A percentile compares a stretch with the other conserved stretches of the same genome.
These are phyloP conservation scores for Gorsachius magnificus DNA, from an alignment of 2,797 vertebrate genomes.

Conservation along the genomic window DNA sequence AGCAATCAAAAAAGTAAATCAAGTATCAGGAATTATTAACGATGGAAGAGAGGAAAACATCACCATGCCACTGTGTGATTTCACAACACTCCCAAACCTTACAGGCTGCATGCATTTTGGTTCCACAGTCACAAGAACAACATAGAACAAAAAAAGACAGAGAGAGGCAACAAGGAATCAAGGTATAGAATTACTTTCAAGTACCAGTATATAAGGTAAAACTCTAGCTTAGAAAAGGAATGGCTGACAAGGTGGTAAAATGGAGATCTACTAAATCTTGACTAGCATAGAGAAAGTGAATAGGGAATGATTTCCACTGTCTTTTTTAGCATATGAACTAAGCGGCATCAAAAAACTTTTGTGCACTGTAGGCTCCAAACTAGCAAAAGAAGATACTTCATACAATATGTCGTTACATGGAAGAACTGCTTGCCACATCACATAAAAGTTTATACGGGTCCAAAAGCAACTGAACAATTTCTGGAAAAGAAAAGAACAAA, in stretches of 20 bases:
- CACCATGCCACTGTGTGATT: not conserved
- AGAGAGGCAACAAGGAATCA: not conserved
- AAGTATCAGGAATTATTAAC: not conserved
- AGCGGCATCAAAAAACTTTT: not conserved
- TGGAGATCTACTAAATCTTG: not conserved
- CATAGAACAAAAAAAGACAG: not conserved
- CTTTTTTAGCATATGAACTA: not conserved
- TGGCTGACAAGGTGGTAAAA: not conserved
- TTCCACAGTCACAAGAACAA: not conserved
- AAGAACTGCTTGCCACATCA: not conserved
- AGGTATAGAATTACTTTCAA: not conserved
- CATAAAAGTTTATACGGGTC: not conserved
- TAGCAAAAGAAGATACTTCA: not conserved
- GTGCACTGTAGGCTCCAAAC: not conserved
- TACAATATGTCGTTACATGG: not conserved
- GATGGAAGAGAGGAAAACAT: not conserved
- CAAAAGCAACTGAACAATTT: not conserved
- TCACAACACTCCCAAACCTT: not conserved
- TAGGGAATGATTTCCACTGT: not conserved
- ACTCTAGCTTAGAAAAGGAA: not conserved
- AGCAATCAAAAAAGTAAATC: not conserved
- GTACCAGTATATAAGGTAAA: rapidly evolving
- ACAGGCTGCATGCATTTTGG: not conserved
- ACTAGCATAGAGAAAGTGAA: not conserved
- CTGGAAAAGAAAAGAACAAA: not conserved